Percentiles rank a stretch among this genome's conserved stretches.
phyloP scores from a whole-genome alignment of 2,797 vertebrate species.

The Hyperoplus lanceolatus region DNA sequence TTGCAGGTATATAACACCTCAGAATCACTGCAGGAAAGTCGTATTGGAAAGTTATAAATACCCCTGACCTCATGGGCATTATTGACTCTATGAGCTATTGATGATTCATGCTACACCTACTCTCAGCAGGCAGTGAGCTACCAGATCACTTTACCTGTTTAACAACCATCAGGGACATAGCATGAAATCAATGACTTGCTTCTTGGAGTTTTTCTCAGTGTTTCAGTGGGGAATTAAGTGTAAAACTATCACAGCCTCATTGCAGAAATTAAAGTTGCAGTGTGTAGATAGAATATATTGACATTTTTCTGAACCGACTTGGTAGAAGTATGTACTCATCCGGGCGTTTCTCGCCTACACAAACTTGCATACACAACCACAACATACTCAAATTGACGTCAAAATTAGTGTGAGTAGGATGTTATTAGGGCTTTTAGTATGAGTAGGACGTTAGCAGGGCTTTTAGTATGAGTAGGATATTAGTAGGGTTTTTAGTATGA shows the following conservation, averaged over 20 bases:
- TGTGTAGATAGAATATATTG: background rate
- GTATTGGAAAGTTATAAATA: conserved; percentile 19
- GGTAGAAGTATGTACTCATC: too few species aligned
- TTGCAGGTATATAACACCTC: conserved; percentile 34
- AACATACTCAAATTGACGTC: too few species aligned
- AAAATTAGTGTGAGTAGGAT: too few species aligned
- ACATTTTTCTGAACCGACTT: too few species aligned
- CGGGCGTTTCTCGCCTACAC: too few species aligned
- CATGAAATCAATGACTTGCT: conserved; percentile 12
- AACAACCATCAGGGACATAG: conserved; percentile 2
- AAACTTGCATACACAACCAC: too few species aligned
- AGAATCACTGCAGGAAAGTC: background rate
- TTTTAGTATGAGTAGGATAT: too few species aligned
- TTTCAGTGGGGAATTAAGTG: background rate
- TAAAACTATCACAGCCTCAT: too few species aligned
- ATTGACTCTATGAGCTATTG: background rate
- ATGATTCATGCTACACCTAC: conserved; percentile 23
- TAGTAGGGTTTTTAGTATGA: too few species aligned
- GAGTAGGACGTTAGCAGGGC: too few species aligned
- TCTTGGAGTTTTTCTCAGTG: background rate
- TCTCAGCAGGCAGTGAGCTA: conserved; percentile 16
- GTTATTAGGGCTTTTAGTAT: too few species aligned
- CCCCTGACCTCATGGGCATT: background rate
- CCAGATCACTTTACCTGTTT: conserved; percentile 4
- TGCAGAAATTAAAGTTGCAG: too few species aligned